Evolutionary conservation across 2,113 vertebrate genomes (phyloP), one percentile per base, ranked within the genome.

Genomic region (Chelonoidis abingdonii): DNA sequence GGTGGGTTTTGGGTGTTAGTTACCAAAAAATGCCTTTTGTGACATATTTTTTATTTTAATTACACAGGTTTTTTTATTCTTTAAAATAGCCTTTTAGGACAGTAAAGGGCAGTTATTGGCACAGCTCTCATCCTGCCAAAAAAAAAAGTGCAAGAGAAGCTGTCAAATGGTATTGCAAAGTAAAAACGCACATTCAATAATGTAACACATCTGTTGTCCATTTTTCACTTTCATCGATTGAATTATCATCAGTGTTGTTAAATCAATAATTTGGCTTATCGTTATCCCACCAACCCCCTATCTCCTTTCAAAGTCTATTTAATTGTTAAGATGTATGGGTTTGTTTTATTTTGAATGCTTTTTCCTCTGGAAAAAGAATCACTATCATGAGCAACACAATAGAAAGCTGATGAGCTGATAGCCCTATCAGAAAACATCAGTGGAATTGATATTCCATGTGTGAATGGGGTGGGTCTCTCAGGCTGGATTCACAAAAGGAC

Each of bases 1-100:
- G 99, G 99, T 99, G 98, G 81, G 98, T 98, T 97, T 95, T 75
- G 83, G 38, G 8, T 90, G 22, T 65, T 94, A 89, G 29, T 93
- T 85, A 83, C 56, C 96, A 88, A 72, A 82, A 96, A 92, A 54
- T 84, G 29, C 1, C 88, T 93, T 96, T 89, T 59, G 65, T 54
- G 38, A 78, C 38, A 88, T 80, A 84, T 90, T 95, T 83, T 87
- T 13, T 69, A 6, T 92, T 97, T 92, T 95, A 93, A 95, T 96
- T 93, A 94, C 65, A 96, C 72, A 94, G 56, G 80, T 95, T 94
- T 95, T 62, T 92, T 90, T 87, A 80, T 75, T 93, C 76, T 92
- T 88, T 93, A 83, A 94, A 93, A 80, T 56, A 88, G 38, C 25
- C 79, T 89, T 95, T 86, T 89, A 96, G 92, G 93, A 41, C 22